Conservation (phyloP, 1,140 invertebrate genomes). For the Babylonia areolata region DNA sequence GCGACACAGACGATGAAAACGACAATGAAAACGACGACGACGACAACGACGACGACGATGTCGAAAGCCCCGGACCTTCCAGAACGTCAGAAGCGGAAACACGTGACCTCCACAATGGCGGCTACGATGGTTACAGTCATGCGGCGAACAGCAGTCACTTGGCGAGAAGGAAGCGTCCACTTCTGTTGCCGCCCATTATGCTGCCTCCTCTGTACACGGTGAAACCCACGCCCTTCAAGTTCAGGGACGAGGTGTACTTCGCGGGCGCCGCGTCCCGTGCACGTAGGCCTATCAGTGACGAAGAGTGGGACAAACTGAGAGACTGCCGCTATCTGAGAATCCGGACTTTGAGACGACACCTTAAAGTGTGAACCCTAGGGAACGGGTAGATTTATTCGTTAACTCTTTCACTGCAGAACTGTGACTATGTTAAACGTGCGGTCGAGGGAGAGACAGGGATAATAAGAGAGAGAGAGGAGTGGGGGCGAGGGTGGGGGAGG, state of each 20-base stretch:
- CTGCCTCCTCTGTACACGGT: constrained; percentile 26
- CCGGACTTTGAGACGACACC: neutral
- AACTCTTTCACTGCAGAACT: no score
- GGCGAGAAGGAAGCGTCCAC: constrained; percentile 3
- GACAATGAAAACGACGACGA: neutral
- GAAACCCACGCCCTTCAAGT: neutral
- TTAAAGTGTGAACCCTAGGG: no score
- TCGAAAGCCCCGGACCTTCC: neutral
- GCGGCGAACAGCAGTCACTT: neutral
- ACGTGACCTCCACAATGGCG: neutral
- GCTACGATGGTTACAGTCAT: neutral
- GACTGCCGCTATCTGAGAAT: constrained; percentile 33
- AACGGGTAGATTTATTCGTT: no score
- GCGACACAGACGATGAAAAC: neutral
- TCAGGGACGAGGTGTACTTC: constrained; percentile 16
- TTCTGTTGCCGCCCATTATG: constrained; percentile 33
- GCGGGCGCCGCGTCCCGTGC: neutral
- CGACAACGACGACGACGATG: neutral
- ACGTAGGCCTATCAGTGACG: neutral
- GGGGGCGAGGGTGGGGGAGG: no score
- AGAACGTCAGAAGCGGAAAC: neutral
- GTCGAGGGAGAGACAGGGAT: no score
- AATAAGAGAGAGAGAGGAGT: no score
- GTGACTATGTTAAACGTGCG: no score
- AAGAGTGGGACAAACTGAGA: constrained; percentile 28